Percentiles rank a stretch among this genome's conserved stretches.
phyloP scores from a whole-genome alignment of 1,140 invertebrate species.

The Magallana angulata region DNA sequence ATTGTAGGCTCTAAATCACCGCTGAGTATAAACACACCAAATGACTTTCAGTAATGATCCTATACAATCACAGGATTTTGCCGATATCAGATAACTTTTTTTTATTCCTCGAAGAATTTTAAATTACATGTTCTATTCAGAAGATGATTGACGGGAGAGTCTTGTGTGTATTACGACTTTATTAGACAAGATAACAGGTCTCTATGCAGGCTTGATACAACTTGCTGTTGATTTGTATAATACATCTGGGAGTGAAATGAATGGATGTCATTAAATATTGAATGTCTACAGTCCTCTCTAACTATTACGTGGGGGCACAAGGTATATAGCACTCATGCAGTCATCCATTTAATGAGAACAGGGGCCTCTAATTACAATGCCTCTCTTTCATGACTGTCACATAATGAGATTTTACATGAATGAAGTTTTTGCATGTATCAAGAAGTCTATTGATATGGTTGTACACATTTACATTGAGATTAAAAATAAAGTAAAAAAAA shows the following conservation, averaged over 20 bases:
- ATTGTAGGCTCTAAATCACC: not conserved
- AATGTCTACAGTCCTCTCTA: conserved; percentile 1
- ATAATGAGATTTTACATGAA: not conserved
- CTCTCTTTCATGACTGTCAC: not conserved
- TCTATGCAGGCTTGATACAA: conserved; percentile 16
- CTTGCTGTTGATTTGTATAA: not conserved
- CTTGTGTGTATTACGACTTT: not conserved
- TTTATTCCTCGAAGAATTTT: conserved; percentile 5
- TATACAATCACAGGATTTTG: not conserved
- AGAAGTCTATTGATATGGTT: not conserved
- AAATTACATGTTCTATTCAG: conserved; percentile 28
- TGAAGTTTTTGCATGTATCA: conserved; percentile 17
- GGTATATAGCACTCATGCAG: conserved; percentile 24
- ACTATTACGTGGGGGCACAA: conserved; percentile 3
- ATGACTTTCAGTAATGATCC: not conserved
- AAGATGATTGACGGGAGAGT: not conserved
- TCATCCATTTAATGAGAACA: not conserved
- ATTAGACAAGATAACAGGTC: conserved; percentile 21
- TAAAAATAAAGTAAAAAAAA: not conserved
- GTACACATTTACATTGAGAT: not conserved
- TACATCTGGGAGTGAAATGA: not conserved
- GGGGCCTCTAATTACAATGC: not conserved
- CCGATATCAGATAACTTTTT: not conserved
- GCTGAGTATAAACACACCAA: not conserved
- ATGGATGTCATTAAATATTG: conserved; percentile 20